Conservation (phyloP, 2,113 vertebrate species). For the Cisticola juncidis region DNA sequence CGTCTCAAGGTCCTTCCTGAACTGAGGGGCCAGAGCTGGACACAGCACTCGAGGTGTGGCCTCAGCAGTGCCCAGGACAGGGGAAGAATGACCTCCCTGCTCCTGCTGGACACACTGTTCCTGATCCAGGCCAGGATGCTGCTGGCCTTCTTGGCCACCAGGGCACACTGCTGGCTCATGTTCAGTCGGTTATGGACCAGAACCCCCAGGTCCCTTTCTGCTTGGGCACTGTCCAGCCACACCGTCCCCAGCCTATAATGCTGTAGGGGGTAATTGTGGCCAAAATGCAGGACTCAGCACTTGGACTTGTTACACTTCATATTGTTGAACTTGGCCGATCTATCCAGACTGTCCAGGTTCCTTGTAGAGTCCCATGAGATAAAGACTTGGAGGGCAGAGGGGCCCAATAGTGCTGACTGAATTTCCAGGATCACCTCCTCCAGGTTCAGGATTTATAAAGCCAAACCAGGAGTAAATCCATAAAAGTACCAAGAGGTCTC, state of each 20-base stretch:
- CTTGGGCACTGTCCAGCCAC: background rate
- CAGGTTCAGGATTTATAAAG: background rate
- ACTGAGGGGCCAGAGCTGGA: background rate
- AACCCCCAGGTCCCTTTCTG: background rate
- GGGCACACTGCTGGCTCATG: no score
- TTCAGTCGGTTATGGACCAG: no score
- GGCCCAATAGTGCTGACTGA: background rate
- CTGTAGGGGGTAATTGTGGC: background rate
- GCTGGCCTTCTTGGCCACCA: background rate
- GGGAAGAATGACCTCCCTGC: background rate
- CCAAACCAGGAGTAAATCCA: background rate
- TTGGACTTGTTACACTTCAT: background rate
- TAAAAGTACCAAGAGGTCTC: background rate
- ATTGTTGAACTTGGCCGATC: background rate
- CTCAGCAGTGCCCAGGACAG: background rate
- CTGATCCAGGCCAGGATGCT: background rate
- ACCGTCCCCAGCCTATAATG: background rate
- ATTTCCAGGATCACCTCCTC: background rate
- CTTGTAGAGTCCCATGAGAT: background rate
- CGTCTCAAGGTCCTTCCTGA: accelerated
- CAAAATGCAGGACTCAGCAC: background rate
- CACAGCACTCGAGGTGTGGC: background rate
- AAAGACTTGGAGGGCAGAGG: background rate
- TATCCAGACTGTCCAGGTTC: background rate
- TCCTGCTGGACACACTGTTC: background rate